Evolutionary conservation across 2,797 vertebrate species (phyloP).

Genomic region (Tarsius wallacei): DNA sequence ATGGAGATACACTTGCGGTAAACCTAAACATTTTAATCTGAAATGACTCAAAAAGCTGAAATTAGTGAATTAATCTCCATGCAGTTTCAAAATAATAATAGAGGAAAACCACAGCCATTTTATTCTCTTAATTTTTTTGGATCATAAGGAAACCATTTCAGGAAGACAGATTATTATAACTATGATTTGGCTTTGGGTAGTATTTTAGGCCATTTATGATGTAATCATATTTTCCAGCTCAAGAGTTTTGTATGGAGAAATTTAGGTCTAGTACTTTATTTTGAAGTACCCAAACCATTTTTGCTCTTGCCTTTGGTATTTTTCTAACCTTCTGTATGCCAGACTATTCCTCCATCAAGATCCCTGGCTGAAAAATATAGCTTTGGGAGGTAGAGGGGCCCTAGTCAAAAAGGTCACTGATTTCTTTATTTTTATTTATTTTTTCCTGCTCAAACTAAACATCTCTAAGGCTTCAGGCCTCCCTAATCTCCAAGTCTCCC

Average conservation of each 20-base stretch:
- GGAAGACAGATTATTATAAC: constrained; percentile 43
- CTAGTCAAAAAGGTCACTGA: not conserved
- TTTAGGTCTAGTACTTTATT: constrained; percentile 33
- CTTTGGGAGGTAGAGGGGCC: not conserved
- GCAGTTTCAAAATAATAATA: constrained; percentile 14
- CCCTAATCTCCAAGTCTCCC: not conserved
- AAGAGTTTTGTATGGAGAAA: constrained; percentile 5
- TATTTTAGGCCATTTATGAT: constrained; percentile 55
- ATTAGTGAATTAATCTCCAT: constrained; percentile 49
- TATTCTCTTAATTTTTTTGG: constrained; percentile 49
- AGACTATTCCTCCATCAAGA: not conserved
- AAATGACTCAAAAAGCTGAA: constrained; percentile 62
- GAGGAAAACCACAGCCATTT: constrained; percentile 52
- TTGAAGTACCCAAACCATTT: not conserved
- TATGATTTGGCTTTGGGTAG: not conserved
- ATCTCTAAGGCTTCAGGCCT: not conserved
- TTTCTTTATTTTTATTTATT: not conserved
- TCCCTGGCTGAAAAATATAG: not conserved
- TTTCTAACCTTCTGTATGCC: not conserved
- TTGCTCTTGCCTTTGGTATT: constrained; percentile 25
- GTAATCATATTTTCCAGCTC: constrained; percentile 42
- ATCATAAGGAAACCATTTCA: constrained; percentile 47
- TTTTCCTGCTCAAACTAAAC: not conserved
- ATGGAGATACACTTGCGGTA: not conserved
- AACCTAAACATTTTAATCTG: constrained; percentile 35